Conservation (phyloP, 2,113 vertebrate species). For the Lophochroa leadbeateri region DNA sequence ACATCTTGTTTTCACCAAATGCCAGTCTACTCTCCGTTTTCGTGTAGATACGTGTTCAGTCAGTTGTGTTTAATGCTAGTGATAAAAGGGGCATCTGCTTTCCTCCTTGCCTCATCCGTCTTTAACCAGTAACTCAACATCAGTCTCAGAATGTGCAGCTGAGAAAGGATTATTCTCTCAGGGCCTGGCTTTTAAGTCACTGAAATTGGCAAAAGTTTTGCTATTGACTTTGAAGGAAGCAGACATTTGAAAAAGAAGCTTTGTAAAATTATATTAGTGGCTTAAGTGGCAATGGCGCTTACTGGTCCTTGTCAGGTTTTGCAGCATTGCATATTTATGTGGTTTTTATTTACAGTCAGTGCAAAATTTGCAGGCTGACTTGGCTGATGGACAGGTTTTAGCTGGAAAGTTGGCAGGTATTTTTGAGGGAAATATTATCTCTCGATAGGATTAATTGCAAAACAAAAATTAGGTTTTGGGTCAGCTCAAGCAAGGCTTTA, state of each 20-base stretch:
- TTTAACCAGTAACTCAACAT: neutral
- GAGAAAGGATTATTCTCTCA: neutral
- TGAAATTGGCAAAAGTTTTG: neutral
- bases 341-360: constrained; percentile 6
- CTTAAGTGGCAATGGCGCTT: neutral
- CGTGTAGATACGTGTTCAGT: neutral
- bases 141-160: neutral
- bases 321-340: neutral
- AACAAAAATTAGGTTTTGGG: neutral
- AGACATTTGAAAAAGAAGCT: neutral
- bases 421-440: neutral
- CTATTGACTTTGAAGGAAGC: neutral
- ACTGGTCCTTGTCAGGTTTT: neutral
- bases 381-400: neutral
- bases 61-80: neutral
- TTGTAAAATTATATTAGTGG: neutral
- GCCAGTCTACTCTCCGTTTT: neutral
- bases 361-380: neutral
- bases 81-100: neutral
- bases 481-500: neutral
- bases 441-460: neutral
- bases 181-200: neutral
- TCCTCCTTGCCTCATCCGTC: neutral
- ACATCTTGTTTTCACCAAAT: neutral
- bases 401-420: neutral